Evolutionary conservation across 2,888 invertebrate genomes (phyloP).

Genomic region (Tinea pellionella): DNA sequence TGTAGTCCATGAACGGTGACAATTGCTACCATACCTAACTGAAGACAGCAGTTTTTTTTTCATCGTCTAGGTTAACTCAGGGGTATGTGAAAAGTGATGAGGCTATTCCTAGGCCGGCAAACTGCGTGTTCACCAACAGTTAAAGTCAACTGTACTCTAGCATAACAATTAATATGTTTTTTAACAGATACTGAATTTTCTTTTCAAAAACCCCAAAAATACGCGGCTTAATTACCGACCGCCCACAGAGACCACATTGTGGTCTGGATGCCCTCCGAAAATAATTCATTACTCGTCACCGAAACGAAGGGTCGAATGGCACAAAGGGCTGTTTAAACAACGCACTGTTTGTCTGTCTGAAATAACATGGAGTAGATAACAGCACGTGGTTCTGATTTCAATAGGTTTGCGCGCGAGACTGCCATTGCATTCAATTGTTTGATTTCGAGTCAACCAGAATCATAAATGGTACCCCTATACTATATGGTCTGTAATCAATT

Average conservation of each 20-base stretch:
- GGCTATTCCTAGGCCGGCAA: too few relatives aligned
- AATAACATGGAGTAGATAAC: slow-evolving; percentile 45
- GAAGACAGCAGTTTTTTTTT: too few relatives aligned
- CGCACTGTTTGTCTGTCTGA: slow-evolving; percentile 49
- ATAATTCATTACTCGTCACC: slow-evolving; percentile 48
- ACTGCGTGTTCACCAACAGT: not conserved
- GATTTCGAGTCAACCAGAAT: not conserved
- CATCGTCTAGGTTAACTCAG: too few relatives aligned
- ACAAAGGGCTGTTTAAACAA: slow-evolving; percentile 11
- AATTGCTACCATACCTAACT: too few relatives aligned
- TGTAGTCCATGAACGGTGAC: too few relatives aligned
- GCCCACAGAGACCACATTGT: slow-evolving; percentile 12
- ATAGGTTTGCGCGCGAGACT: slow-evolving; percentile 11
- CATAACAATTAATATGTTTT: not conserved
- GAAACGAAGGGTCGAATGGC: slow-evolving; percentile 24
- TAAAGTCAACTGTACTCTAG: not conserved
- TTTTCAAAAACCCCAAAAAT: not conserved
- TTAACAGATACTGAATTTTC: not conserved
- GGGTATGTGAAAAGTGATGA: too few relatives aligned
- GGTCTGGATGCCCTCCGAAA: slow-evolving; percentile 7
- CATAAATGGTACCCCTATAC: not conserved
- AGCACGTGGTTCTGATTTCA: slow-evolving; percentile 12
- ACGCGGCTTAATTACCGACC: slow-evolving; percentile 12
- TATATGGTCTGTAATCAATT: not conserved
- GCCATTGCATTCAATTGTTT: not conserved